A percentile compares a stretch with the other conserved stretches of the same genome.
Evolutionary conservation across 2,113 vertebrate genomes (phyloP).

Genomic region (Datnioides undecimradiatus): DNA sequence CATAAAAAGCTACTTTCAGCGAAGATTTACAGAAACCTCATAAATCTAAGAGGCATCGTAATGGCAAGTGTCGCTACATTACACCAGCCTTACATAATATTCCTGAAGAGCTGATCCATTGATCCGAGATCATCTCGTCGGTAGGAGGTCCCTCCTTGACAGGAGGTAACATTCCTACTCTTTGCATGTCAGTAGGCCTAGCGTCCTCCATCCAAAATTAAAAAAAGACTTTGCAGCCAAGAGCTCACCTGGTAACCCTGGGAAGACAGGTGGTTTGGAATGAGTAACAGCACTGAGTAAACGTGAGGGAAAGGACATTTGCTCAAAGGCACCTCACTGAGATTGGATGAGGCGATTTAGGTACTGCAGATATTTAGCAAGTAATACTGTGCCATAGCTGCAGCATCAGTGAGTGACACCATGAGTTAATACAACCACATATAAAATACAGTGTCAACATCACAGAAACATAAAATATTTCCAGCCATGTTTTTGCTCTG

Average conservation of each 20-base stretch:
- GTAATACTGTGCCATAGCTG: background rate
- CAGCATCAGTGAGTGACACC: background rate
- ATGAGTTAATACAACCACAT: no score
- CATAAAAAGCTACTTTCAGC: background rate
- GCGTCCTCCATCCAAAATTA: background rate
- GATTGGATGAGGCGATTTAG: background rate
- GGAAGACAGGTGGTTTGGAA: conserved; percentile 48
- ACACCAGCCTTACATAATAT: background rate
- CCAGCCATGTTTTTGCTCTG: background rate
- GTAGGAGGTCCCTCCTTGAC: background rate
- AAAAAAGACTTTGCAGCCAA: conserved; percentile 30
- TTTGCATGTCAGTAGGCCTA: background rate
- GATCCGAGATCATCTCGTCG: background rate
- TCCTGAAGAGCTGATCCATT: conserved; percentile 1
- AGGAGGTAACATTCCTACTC: background rate
- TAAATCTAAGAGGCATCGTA: background rate
- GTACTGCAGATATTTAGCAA: background rate
- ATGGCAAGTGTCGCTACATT: background rate
- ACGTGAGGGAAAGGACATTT: conserved; percentile 50
- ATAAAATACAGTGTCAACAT: background rate
- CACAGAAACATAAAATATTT: background rate
- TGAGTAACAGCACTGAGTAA: conserved; percentile 42
- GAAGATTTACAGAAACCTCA: conserved; percentile 11
- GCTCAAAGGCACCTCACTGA: conserved; percentile 37
- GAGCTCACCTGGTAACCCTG: conserved; percentile 32